Evolutionary conservation across 2,888 invertebrate genomes (phyloP), one percentile per base, ranked within the genome.

Genomic region (Criorhina ranunculi): DNA sequence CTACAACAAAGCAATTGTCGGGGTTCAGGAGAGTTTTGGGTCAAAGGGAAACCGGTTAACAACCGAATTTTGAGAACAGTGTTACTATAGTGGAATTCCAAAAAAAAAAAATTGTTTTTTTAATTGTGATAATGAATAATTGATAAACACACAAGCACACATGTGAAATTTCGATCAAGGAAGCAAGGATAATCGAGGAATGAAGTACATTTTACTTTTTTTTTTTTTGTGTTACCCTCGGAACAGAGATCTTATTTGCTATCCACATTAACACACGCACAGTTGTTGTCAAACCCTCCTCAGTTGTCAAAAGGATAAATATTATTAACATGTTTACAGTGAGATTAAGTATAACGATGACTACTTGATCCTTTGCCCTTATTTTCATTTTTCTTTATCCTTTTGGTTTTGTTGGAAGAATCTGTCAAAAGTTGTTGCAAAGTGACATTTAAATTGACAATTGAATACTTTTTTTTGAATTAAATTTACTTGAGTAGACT

Each of bases 21-120:
- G 91, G 91, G 92, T 89, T 91, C 91, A 91, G 92, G 92, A 92
- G 90, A 88, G 88, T 90, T 66, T 87, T 91, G 83, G 91, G 91
- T 64, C 88, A 88, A 60, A 90, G 88, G 40, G 87, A 89, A 73
- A 66, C 82, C n/a, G 89, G 90, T 86, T 90, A 86, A 46, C 55
- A 62, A 92, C 37, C 19, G 53, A 6, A 17, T 6, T n/a, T n/a
- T 24, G 8, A 53, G 31, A 35, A 53, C 62, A 35, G 24, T 19
- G 40, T 31, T 12, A 37, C 19, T 5, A 24, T 15, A 29, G 12
- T 42, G 33, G 40, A 60, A 33, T 37, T 31, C 6, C 12, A 19
- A 55, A 60, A 31, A 29, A 33, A 12, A 19, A 15, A 49, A 31
- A 29, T 49, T 37, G 17, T 12, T 42, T 1, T 7, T 6, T 31